A percentile compares a stretch with the other conserved stretches of the same genome.
phyloP scores from a whole-genome alignment of 1,140 invertebrate genomes.

The Myzus persicae region DNA sequence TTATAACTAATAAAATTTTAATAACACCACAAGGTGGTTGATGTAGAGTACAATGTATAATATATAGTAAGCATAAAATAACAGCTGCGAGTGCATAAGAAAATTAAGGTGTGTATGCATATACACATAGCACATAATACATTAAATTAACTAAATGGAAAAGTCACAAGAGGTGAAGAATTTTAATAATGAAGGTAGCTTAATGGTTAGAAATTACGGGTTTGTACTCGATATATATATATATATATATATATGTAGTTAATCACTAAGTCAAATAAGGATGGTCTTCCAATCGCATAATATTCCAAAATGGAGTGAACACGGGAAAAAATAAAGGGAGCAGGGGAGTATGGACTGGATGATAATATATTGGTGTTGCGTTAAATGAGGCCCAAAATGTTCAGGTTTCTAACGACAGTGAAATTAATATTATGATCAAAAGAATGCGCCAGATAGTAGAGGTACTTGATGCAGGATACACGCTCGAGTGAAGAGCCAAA shows the following conservation, averaged over 20 bases:
- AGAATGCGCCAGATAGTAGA: neutral
- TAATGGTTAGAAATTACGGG: neutral
- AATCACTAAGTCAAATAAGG: neutral
- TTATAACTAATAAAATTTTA: neutral
- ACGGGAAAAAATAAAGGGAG: neutral
- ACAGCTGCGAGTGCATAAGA: neutral
- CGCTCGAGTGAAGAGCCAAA: neutral
- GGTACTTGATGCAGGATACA: neutral
- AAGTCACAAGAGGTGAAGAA: neutral
- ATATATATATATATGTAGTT: no score
- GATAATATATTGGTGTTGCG: neutral
- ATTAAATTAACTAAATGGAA: neutral
- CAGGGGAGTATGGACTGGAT: neutral
- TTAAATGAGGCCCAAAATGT: neutral
- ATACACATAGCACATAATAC: neutral
- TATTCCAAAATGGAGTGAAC: neutral
- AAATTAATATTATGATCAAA: neutral
- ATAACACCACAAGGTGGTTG: neutral
- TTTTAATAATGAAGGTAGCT: neutral
- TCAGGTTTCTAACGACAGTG: neutral
- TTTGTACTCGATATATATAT: neutral
- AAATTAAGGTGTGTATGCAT: neutral
- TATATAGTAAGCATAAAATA: neutral
- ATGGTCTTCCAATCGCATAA: neutral
- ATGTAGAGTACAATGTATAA: neutral